Percentiles rank a stretch among this genome's conserved stretches.
phyloP scores from a whole-genome alignment of 2,113 vertebrate species.

The Tenebrosternarchus preto region DNA sequence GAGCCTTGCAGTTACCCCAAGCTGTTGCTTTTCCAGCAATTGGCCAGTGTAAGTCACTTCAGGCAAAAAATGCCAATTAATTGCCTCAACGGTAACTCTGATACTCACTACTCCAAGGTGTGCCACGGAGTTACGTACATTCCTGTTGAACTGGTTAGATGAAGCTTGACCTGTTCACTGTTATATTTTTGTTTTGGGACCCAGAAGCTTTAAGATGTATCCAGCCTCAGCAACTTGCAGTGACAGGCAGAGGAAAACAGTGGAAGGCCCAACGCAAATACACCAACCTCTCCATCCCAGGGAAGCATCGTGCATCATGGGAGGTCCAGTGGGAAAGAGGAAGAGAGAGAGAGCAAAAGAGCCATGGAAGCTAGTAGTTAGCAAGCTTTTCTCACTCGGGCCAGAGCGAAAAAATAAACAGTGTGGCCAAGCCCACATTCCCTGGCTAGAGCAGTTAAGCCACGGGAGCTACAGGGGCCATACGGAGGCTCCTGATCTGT shows the following conservation, averaged over 20 bases:
- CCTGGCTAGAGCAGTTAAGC: conserved; percentile 45
- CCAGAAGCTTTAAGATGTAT: background rate
- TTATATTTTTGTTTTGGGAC: background rate
- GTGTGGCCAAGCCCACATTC: conserved; percentile 42
- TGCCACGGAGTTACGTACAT: background rate
- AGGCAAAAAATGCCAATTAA: background rate
- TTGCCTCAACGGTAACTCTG: background rate
- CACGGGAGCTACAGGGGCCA: conserved; percentile 16
- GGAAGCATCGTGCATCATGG: conserved; percentile 43
- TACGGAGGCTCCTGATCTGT: conserved; percentile 46
- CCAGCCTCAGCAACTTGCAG: background rate
- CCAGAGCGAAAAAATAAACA: conserved; percentile 50
- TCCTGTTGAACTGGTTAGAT: background rate
- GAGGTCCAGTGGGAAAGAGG: conserved; percentile 23
- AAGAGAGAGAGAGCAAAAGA: conserved; percentile 23
- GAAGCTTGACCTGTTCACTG: background rate
- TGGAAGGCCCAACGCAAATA: conserved; percentile 10
- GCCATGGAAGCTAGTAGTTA: conserved; percentile 15
- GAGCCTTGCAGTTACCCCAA: background rate
- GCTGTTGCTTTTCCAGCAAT: background rate
- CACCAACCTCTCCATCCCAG: conserved; percentile 3
- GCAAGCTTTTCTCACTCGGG: conserved; percentile 10
- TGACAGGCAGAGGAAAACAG: conserved; percentile 5
- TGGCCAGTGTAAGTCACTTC: background rate
- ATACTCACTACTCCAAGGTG: background rate